Evolutionary conservation across 2,888 invertebrate species (phyloP).

Genomic region (Labia minor): DNA sequence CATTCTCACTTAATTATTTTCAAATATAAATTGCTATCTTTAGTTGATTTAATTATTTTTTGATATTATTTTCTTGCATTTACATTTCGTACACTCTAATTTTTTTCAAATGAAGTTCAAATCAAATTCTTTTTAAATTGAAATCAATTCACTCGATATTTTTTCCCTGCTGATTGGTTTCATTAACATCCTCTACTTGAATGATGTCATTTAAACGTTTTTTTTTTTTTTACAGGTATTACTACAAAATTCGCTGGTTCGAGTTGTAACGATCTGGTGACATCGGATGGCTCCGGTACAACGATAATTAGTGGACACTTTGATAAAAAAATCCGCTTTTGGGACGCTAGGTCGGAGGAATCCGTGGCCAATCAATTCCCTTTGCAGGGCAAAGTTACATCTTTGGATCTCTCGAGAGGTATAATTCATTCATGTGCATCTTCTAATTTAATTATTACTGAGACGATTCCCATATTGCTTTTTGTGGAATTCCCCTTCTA

Average conservation of each 20-base stretch:
- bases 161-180: too few relatives aligned
- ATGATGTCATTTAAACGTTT: too few relatives aligned
- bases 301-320: conserved; percentile 96
- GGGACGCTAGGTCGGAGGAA: conserved; percentile 86
- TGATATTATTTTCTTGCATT: too few relatives aligned
- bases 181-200: too few relatives aligned
- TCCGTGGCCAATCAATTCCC: conserved; percentile 69
- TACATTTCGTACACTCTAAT: too few relatives aligned
- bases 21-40: too few relatives aligned
- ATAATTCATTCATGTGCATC: conserved; percentile 25
- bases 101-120: too few relatives aligned
- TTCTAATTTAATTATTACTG: neutral
- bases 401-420: conserved; percentile 87
- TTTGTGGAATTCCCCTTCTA: neutral
- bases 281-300: conserved; percentile 73
- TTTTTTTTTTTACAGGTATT: conserved; percentile 47
- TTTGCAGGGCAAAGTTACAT: conserved; percentile 88
- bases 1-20: too few relatives aligned
- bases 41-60: too few relatives aligned
- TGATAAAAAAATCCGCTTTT: conserved; percentile 92
- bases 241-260: conserved; percentile 94
- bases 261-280: conserved; percentile 92
- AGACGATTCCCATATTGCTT: neutral
- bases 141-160: too few relatives aligned
- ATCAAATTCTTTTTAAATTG: too few relatives aligned